Base-by-base conservation (phyloP, 2,797 vertebrate genomes). In the Ctenochaetus hawaiiensis region DNA sequence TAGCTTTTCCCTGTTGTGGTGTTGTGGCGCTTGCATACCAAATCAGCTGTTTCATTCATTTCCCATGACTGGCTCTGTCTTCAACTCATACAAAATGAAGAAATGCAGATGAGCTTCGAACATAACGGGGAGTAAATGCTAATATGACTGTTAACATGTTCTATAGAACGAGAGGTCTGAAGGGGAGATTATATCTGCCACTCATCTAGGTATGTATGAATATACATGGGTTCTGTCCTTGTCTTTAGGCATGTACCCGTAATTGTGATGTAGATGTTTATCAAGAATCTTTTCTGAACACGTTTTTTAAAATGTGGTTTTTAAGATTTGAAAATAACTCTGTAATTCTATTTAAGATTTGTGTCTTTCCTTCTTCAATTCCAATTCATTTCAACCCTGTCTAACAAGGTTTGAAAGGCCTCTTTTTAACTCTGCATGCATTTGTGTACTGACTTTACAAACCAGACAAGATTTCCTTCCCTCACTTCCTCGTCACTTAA, bases 31-130 rank as follows among this genome's bases (percentile, higher is more conserved):
- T 82, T 69, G 80, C 84, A 89, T 82, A 75, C 79, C 43, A 83
- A 88, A 78, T 90, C 65, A 65, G 66, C 75, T 71, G 64, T 73
- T 80, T 77, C 62, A 8, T 76, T 88, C 64, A 78, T 78, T 87
- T 83, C 61, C 64, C 54, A 44, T 64, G 59, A 59, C 57, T 62
- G 54, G 69, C 73, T 79, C 63, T 54, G 62, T 11, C 13, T 58
- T 78, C 69, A 71, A 77, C 70, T 47, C 37, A 59, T 58, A 57
- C 54, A 72, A 62, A 86, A 78, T 85, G 72, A 84, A 78, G 57
- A 75, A 78, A 87, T 82, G 78, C 70, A 82, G 80, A 84, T 78
- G 11, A 65, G 62, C 37, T 20, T 8, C 39, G 51, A 22, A 10
- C 41, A 41, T 44, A 65, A 5, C 57, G 11, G 14, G 4, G 8